These are phyloP conservation scores for Drosophila nr. medialis DNA, from an alignment of 2,888 invertebrate genomes.

Conservation along the genomic window DNA sequence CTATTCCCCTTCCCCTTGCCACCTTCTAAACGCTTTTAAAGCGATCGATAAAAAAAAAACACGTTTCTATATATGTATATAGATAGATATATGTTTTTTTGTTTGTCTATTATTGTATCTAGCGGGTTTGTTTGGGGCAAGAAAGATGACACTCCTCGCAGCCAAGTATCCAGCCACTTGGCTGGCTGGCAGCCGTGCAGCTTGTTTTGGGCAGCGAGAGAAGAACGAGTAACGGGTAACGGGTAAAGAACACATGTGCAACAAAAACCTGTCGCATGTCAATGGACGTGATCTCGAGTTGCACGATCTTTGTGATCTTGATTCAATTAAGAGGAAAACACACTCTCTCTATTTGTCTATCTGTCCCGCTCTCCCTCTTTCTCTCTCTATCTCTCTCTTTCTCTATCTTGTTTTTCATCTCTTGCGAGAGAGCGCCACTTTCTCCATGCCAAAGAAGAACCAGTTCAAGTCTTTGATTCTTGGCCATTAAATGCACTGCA, in stretches of 20 bases:
- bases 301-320: slow-evolving; percentile 53
- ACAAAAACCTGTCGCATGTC: slow-evolving; percentile 57
- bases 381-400: slow-evolving; percentile 13
- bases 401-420: not conserved
- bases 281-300: slow-evolving; percentile 31
- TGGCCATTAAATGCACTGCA: slow-evolving; percentile 21
- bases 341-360: slow-evolving; percentile 27
- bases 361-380: slow-evolving; percentile 28
- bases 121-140: slow-evolving; percentile 4
- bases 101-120: slow-evolving; percentile 32
- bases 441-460: slow-evolving; percentile 47
- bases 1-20: slow-evolving; percentile 9
- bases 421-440: slow-evolving; percentile 40
- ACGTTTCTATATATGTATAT: slow-evolving; percentile 37
- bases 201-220: slow-evolving; percentile 43
- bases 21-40: slow-evolving; percentile 25
- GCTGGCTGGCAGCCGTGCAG: slow-evolving; percentile 5
- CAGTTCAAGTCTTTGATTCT: slow-evolving; percentile 48
- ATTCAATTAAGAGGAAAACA: slow-evolving; percentile 63
- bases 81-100: not conserved
- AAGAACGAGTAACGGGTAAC: slow-evolving; percentile 25
- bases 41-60: slow-evolving; percentile 56
- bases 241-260: slow-evolving; percentile 20
- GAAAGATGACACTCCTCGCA: slow-evolving; percentile 45
- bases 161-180: slow-evolving; percentile 11